Evolutionary conservation across 2,797 vertebrate genomes (phyloP).

Genomic region (Lindbergichthys nudifrons): DNA sequence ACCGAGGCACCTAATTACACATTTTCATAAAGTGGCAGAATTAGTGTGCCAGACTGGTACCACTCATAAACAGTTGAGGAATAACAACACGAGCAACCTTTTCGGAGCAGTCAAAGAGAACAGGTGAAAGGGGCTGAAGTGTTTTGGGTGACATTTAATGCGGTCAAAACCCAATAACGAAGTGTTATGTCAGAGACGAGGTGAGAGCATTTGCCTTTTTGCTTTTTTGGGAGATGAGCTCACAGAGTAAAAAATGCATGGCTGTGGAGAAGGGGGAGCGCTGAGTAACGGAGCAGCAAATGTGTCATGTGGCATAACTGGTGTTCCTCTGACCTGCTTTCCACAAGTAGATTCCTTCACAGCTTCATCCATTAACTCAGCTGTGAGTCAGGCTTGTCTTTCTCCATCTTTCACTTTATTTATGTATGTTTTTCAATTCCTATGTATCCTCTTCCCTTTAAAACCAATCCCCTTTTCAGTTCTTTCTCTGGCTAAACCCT

Average conservation of each 20-base stretch:
- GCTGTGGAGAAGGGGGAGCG: conserved; percentile 39
- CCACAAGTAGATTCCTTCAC: conserved; percentile 15
- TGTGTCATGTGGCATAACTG: conserved; percentile 45
- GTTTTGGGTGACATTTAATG: conserved; percentile 57
- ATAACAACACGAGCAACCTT: conserved; percentile 65
- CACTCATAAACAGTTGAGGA: conserved; percentile 43
- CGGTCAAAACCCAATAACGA: conserved; percentile 38
- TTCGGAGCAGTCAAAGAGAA: conserved; percentile 52
- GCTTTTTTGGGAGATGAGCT: conserved; percentile 65
- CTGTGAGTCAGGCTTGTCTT: conserved; percentile 17
- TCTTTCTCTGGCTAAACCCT: conserved; percentile 2
- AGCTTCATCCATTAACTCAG: conserved; percentile 23
- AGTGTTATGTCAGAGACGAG: conserved; percentile 47
- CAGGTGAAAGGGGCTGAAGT: conserved; percentile 23
- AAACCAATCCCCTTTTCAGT: background rate
- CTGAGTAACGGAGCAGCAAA: conserved; percentile 55
- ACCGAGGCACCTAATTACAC: conserved; percentile 69
- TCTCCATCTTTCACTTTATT: background rate
- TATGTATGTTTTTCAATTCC: background rate
- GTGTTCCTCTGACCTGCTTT: conserved; percentile 59
- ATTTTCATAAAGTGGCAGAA: conserved; percentile 67
- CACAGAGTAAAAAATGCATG: conserved; percentile 74
- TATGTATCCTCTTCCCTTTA: background rate
- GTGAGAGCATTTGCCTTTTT: conserved; percentile 32
- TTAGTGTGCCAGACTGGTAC: conserved; percentile 48